Conservation (phyloP, 2,113 vertebrate genomes). For the Myiopsitta monachus region DNA sequence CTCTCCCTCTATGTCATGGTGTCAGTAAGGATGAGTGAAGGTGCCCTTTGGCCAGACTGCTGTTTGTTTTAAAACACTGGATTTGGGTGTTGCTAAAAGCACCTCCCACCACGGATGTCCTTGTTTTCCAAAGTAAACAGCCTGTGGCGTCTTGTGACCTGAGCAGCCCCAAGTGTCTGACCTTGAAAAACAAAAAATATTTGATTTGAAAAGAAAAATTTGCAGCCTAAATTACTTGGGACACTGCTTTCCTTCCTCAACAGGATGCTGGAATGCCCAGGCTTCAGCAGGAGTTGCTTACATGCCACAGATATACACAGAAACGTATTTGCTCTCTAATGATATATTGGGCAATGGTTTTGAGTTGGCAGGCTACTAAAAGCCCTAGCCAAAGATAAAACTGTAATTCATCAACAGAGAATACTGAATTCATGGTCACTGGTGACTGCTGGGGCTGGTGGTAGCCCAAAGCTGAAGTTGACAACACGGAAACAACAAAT, state of each 20-base stretch:
- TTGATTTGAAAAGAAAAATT: slow-evolving; percentile 44
- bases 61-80: slow-evolving; percentile 29
- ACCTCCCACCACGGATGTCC: neutral
- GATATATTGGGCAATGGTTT: slow-evolving; percentile 55
- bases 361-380: slow-evolving; percentile 54
- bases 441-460: neutral
- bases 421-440: slow-evolving; percentile 27
- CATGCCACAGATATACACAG: neutral
- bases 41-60: slow-evolving; percentile 33
- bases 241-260: slow-evolving; percentile 37
- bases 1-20: neutral
- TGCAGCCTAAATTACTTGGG: slow-evolving; percentile 11
- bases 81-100: slow-evolving; percentile 29
- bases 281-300: neutral
- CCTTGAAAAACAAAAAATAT: slow-evolving; percentile 48
- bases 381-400: slow-evolving; percentile 50
- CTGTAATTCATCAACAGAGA: slow-evolving; percentile 36
- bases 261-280: slow-evolving; percentile 10
- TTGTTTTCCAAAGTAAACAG: slow-evolving; percentile 60
- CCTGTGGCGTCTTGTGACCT: slow-evolving; percentile 37
- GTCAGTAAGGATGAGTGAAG: slow-evolving; percentile 20
- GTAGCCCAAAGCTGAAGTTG: neutral
- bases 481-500: neutral
- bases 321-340: neutral
- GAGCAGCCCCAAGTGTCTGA: slow-evolving; percentile 27